A percentile compares a stretch with the other conserved stretches of the same genome.
phyloP scores from a whole-genome alignment of 1,140 invertebrate genomes.

The Trichogramma pretiosum region DNA sequence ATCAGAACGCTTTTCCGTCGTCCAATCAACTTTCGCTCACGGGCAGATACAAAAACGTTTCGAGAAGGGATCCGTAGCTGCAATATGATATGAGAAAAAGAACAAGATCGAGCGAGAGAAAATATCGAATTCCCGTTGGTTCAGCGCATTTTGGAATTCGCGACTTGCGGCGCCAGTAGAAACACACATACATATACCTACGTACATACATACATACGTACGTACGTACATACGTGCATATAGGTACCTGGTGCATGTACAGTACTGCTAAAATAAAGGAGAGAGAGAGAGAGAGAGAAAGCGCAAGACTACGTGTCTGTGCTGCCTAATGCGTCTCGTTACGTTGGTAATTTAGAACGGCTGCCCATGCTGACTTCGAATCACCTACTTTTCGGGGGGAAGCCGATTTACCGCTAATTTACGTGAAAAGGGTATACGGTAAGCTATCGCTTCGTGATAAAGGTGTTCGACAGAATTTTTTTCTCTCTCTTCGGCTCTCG shows the following conservation, averaged over 20 bases:
- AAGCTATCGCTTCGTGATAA: no score
- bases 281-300: not conserved
- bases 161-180: conserved; percentile 4
- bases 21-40: no score
- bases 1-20: no score
- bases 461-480: no score
- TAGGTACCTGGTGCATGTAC: not conserved
- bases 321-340: conserved; percentile 22
- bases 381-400: conserved; percentile 19
- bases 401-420: conserved; percentile 19
- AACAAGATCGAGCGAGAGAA: no score
- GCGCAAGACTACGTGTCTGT: conserved; percentile 17
- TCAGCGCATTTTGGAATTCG: conserved; percentile 15
- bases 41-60: no score
- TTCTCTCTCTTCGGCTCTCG: no score
- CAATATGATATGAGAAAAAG: no score
- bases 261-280: not conserved
- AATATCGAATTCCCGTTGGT: conserved; percentile 18
- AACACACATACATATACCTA: not conserved
- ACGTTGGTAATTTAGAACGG: conserved; percentile 19
- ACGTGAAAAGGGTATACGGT: no score
- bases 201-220: not conserved
- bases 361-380: conserved; percentile 17
- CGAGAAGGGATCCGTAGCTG: no score
- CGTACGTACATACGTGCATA: no score